phyloP scores from a whole-genome alignment of 2,888 invertebrate species.

The Luperina testacea region DNA sequence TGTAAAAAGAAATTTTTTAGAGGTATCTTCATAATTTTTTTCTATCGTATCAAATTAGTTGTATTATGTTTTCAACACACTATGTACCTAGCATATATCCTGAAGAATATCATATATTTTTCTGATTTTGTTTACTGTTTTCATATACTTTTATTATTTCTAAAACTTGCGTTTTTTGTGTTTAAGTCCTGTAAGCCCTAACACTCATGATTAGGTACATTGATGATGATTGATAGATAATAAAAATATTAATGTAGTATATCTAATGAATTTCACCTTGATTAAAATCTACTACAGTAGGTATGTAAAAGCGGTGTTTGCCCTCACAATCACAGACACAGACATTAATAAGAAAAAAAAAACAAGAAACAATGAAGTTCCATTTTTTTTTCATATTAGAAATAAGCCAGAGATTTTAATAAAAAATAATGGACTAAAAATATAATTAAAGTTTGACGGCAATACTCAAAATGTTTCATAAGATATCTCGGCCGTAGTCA shows the following conservation, averaged over 20 bases:
- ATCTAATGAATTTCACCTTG: not conserved
- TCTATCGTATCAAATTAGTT: too few relatives aligned
- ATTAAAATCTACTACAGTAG: not conserved
- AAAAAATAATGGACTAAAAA: not conserved
- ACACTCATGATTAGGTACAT: too few relatives aligned
- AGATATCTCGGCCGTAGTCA: slow-evolving; percentile 34
- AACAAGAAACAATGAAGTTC: not conserved
- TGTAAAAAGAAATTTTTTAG: too few relatives aligned
- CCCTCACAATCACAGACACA: not conserved
- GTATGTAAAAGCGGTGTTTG: not conserved
- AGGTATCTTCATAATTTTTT: too few relatives aligned
- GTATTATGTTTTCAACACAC: too few relatives aligned
- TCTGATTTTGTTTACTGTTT: too few relatives aligned
- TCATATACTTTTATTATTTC: too few relatives aligned
- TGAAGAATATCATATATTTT: too few relatives aligned
- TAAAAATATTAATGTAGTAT: not conserved
- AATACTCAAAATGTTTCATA: slow-evolving; percentile 33
- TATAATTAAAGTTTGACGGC: slow-evolving; percentile 5
- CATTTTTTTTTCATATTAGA: not conserved
- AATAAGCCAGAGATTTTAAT: not conserved
- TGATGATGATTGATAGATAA: too few relatives aligned
- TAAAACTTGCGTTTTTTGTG: too few relatives aligned
- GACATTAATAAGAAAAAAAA: not conserved
- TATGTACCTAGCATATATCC: too few relatives aligned
- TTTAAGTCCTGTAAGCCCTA: too few relatives aligned